Conservation (phyloP, 2,888 invertebrate species). For the Temnothorax ravouxi region DNA sequence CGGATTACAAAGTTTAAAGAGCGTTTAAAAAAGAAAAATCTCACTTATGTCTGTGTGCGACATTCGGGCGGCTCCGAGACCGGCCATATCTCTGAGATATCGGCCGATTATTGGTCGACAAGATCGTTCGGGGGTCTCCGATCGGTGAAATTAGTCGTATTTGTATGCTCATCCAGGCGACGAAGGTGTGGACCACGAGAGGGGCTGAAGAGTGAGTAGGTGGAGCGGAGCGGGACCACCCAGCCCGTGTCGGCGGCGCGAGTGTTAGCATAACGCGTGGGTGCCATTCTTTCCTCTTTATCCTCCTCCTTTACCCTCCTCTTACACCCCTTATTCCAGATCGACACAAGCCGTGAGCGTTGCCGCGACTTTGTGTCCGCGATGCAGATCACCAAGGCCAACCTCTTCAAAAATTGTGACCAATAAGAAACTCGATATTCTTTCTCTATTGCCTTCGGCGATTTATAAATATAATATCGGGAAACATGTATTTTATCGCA, state of each 20-base stretch:
- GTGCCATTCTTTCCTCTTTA: conserved; percentile 84
- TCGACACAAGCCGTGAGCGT: conserved; percentile 69
- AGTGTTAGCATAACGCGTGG: conserved; percentile 86
- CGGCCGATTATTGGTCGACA: conserved; percentile 70
- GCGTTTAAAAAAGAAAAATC: conserved; percentile 23
- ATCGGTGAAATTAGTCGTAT: conserved; percentile 76
- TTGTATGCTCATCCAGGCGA: conserved; percentile 69
- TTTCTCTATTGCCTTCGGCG: neutral
- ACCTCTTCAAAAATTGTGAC: conserved; percentile 66
- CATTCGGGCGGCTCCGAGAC: conserved; percentile 3
- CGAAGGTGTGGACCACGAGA: conserved; percentile 78
- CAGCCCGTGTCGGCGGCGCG: conserved; percentile 85
- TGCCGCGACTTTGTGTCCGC: conserved; percentile 63
- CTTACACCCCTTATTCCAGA: conserved; percentile 73
- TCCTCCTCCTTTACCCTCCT: conserved; percentile 75
- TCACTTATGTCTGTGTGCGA: neutral
- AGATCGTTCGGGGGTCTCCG: conserved; percentile 61
- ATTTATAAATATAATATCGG: conserved; percentile 1
- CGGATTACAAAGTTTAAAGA: conserved; percentile 33
- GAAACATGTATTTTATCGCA: conserved; percentile 6
- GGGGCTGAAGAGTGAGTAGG: conserved; percentile 83
- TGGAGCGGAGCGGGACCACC: conserved; percentile 85
- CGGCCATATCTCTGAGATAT: conserved; percentile 23
- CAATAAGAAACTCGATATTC: neutral
- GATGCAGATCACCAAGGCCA: conserved; percentile 65